phyloP scores from a whole-genome alignment of 1,140 invertebrate species.

The Tetragnatha versicolor region DNA sequence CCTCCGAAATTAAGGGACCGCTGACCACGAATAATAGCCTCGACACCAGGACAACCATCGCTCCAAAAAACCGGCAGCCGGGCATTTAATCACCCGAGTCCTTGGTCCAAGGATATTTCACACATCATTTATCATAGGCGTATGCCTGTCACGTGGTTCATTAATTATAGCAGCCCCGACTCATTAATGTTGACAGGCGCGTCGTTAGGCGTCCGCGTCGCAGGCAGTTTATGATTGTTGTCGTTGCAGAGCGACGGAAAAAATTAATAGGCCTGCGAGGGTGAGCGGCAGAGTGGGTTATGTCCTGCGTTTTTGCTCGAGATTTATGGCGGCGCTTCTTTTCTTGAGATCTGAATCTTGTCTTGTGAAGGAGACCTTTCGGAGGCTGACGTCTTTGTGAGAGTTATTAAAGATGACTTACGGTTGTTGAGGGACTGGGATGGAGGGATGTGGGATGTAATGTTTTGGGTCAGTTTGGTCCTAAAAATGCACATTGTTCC shows the following conservation, averaged over 20 bases:
- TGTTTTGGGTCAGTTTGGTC: no score
- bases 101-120: constrained; percentile 48
- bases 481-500: no score
- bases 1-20: no score
- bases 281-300: background rate
- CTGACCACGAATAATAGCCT: no score
- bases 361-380: no score
- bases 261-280: constrained; percentile 45
- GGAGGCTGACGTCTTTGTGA: no score
- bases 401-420: no score
- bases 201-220: constrained; percentile 48
- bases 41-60: no score
- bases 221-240: constrained; percentile 51
- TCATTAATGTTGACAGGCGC: constrained; percentile 51
- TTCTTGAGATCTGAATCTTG: no score
- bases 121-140: constrained; percentile 46
- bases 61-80: constrained; percentile 15
- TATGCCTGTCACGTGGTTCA: constrained; percentile 49
- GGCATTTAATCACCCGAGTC: constrained; percentile 45
- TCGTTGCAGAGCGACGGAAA: constrained; percentile 43
- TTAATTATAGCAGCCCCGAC: constrained; percentile 45
- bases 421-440: no score
- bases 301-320: constrained; percentile 16
- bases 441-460: no score
- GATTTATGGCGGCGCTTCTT: constrained; percentile 11